Percentiles rank a stretch among this genome's conserved stretches.
Evolutionary conservation across 2,797 vertebrate species (phyloP).

Genomic region (Enteromius treurensis): DNA sequence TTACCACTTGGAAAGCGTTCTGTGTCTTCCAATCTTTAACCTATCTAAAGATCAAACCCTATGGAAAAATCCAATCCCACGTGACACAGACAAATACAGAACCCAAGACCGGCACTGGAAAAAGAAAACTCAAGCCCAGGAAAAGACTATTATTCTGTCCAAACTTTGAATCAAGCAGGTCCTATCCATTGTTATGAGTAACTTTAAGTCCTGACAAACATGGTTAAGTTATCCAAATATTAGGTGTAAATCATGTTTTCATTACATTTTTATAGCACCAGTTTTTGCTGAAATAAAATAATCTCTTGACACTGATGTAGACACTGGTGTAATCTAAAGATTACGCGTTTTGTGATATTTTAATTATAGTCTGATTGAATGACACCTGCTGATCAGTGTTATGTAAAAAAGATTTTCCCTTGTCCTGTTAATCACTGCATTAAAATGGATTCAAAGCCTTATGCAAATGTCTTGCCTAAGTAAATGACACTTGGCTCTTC

Average conservation of each 20-base stretch:
- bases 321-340: neutral
- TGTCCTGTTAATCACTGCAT: neutral
- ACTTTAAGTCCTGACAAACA: neutral
- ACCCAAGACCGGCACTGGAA: neutral
- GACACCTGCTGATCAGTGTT: neutral
- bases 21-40: slow-evolving; percentile 3
- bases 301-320: neutral
- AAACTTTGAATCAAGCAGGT: neutral
- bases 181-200: neutral
- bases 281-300: neutral
- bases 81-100: neutral
- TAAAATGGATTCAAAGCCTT: slow-evolving; percentile 26
- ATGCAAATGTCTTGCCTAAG: slow-evolving; percentile 29
- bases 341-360: neutral
- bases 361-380: neutral
- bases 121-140: neutral
- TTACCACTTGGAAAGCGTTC: neutral
- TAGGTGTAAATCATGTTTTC: neutral
- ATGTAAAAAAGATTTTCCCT: neutral
- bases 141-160: neutral
- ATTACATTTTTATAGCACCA: neutral
- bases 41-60: neutral
- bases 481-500: slow-evolving; percentile 23
- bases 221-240: neutral
- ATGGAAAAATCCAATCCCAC: neutral